phyloP scores from a whole-genome alignment of 1,140 invertebrate genomes.

The Carposina sasakii region DNA sequence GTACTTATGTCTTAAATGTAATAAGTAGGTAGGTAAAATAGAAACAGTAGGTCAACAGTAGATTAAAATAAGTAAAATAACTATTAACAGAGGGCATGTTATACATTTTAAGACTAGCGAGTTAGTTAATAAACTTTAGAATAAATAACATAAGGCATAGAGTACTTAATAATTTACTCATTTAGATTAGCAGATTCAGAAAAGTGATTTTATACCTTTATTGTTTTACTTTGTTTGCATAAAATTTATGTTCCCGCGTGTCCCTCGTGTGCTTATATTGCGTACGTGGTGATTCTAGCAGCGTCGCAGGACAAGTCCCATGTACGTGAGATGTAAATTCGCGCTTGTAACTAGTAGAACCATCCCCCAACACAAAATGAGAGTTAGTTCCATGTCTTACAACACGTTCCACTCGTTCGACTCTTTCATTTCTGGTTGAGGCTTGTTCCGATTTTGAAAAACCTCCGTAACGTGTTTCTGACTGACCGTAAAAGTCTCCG shows the following conservation, averaged over 20 bases:
- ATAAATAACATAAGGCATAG: not conserved
- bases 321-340: constrained; percentile 80
- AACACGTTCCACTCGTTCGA: constrained; percentile 65
- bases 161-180: not conserved
- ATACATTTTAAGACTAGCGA: constrained; percentile 49
- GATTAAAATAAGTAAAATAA: no score
- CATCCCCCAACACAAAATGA: constrained; percentile 81
- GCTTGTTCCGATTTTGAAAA: constrained; percentile 72
- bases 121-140: not conserved
- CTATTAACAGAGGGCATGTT: constrained; percentile 37
- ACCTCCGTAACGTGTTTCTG: constrained; percentile 76
- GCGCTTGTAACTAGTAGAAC: constrained; percentile 81
- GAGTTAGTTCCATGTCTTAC: constrained; percentile 79
- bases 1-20: constrained; percentile 6
- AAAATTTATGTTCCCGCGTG: constrained; percentile 87
- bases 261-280: constrained; percentile 87
- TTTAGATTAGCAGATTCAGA: no score
- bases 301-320: constrained; percentile 84
- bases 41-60: no score
- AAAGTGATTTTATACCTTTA: not conserved
- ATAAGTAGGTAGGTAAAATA: constrained; percentile 4
- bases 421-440: constrained; percentile 60
- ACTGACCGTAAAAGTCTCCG: constrained; percentile 81
- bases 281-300: constrained; percentile 80
- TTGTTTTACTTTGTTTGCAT: constrained; percentile 75